Evolutionary conservation across 2,888 invertebrate genomes (phyloP).

Genomic region (Thelaira solivaga): DNA sequence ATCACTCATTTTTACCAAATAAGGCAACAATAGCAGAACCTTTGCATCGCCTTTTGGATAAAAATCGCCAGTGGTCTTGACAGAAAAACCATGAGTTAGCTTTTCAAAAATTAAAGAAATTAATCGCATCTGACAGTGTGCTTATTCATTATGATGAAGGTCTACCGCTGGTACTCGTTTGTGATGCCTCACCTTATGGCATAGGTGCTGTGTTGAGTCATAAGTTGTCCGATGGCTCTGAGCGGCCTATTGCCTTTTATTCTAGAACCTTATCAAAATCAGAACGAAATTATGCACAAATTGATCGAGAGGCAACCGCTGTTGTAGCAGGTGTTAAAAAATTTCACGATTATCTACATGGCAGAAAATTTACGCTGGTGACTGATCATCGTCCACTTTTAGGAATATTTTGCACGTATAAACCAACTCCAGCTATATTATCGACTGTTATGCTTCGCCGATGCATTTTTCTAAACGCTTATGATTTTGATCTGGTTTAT

Average conservation of each 20-base stretch:
- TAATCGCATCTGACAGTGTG: constrained; percentile 47
- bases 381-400: constrained; percentile 41
- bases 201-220: too few relatives aligned
- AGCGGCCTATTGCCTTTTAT: constrained; percentile 23
- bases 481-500: constrained; percentile 29
- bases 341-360: constrained; percentile 55
- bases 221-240: constrained; percentile 28
- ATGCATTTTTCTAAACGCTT: constrained; percentile 38
- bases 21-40: too few relatives aligned
- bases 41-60: too few relatives aligned
- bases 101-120: constrained; percentile 43
- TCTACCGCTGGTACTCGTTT: too few relatives aligned
- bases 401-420: constrained; percentile 52
- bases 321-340: constrained; percentile 51
- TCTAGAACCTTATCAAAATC: too few relatives aligned
- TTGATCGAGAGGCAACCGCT: constrained; percentile 41
- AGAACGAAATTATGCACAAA: too few relatives aligned
- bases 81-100: too few relatives aligned
- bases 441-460: constrained; percentile 35
- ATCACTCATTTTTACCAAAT: too few relatives aligned
- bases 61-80: constrained; percentile 57
- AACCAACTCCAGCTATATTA: constrained; percentile 26
- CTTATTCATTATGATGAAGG: constrained; percentile 43
- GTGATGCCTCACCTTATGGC: too few relatives aligned
- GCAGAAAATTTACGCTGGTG: constrained; percentile 1